Conservation (phyloP, 2,113 vertebrate species). For the Arenaria interpres region DNA sequence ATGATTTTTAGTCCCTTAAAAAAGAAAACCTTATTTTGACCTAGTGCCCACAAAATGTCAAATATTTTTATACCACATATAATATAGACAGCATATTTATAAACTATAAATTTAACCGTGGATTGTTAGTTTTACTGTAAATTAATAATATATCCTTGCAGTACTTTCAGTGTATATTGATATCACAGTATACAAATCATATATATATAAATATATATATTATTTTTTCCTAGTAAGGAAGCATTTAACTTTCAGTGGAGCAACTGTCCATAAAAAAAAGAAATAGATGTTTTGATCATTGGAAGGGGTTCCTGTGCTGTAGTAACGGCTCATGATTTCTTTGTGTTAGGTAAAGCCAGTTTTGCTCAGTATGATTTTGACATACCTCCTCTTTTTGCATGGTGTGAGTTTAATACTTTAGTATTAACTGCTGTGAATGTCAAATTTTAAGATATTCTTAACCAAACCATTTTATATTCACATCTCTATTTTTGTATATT, state of each 20-base stretch:
- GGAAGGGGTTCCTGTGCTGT: constrained; percentile 37
- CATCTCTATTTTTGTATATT: constrained; percentile 58
- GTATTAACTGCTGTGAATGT: constrained; percentile 72
- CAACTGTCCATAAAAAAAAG: constrained; percentile 72
- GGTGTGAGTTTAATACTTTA: constrained; percentile 61
- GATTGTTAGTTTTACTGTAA: constrained; percentile 82
- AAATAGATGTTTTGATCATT: constrained; percentile 29
- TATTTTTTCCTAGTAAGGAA: constrained; percentile 70
- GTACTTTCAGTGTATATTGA: constrained; percentile 81
- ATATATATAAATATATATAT: constrained; percentile 82
- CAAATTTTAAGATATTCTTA: constrained; percentile 55
- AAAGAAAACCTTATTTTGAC: constrained; percentile 66
- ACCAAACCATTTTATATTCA: constrained; percentile 64
- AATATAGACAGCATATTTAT: constrained; percentile 92
- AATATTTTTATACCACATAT: constrained; percentile 89
- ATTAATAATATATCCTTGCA: constrained; percentile 88
- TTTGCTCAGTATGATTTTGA: constrained; percentile 60
- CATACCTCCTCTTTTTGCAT: constrained; percentile 59
- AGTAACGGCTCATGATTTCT: constrained; percentile 52
- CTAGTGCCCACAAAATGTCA: constrained; percentile 81
- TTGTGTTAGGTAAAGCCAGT: constrained; percentile 58
- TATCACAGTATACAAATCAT: constrained; percentile 80
- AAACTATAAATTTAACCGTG: constrained; percentile 85
- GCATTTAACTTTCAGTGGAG: constrained; percentile 73
- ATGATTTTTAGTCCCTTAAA: constrained; percentile 68